phyloP scores from a whole-genome alignment of 2,888 invertebrate genomes.

The Belgica antarctica region DNA sequence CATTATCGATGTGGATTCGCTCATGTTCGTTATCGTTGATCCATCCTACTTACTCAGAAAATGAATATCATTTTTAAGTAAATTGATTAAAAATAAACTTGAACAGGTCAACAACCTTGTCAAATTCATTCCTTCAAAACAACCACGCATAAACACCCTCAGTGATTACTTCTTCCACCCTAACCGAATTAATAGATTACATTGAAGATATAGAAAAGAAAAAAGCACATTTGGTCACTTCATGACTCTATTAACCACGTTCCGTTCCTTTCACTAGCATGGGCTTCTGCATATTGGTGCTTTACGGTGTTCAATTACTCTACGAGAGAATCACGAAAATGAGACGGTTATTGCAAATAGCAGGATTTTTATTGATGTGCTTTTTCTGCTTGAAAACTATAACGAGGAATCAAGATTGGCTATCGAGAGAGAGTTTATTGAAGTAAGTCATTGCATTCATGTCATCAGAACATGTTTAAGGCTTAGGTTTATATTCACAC shows the following conservation, averaged over 20 bases:
- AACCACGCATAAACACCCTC: too few species aligned
- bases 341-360: constrained; percentile 56
- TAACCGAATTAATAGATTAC: too few species aligned
- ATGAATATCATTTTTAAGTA: too few species aligned
- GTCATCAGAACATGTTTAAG: background rate
- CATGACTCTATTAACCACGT: constrained; percentile 40
- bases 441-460: constrained; percentile 58
- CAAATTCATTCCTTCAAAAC: too few species aligned
- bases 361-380: constrained; percentile 61
- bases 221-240: constrained; percentile 35
- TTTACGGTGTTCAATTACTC: constrained; percentile 68
- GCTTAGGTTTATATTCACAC: background rate
- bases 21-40: too few species aligned
- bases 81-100: too few species aligned
- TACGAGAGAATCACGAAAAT: constrained; percentile 57
- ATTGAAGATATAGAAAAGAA: background rate
- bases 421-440: constrained; percentile 71
- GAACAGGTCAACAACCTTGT: too few species aligned
- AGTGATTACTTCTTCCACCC: too few species aligned
- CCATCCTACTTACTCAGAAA: too few species aligned
- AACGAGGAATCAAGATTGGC: constrained; percentile 73
- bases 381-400: constrained; percentile 66
- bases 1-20: too few species aligned
- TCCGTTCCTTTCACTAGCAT: constrained; percentile 58
- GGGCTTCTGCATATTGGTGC: constrained; percentile 75